A percentile compares a stretch with the other conserved stretches of the same genome.
These are phyloP conservation scores for Oxystoma pomonae DNA, from an alignment of 2,888 invertebrate species.

Conservation along the genomic window DNA sequence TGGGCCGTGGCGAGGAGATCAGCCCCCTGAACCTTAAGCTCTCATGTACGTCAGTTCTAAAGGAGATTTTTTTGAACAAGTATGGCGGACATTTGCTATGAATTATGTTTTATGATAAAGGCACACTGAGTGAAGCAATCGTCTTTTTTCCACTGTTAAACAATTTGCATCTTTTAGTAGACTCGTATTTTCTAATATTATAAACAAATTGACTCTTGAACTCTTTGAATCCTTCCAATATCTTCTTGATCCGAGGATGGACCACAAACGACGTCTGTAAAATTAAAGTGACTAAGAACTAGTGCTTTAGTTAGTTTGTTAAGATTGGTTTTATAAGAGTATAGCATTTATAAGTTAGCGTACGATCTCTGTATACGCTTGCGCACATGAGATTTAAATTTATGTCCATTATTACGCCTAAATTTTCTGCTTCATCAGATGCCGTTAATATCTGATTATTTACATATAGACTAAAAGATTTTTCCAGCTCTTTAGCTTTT, in stretches of 20 bases:
- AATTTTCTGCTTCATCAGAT: not conserved
- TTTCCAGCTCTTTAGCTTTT: not conserved
- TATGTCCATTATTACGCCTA: not conserved
- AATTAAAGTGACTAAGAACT: not conserved
- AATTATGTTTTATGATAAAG: constrained; percentile 9
- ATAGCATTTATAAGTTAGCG: not conserved
- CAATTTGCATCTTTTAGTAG: constrained; percentile 7
- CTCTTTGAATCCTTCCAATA: no score
- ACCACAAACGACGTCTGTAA: no score
- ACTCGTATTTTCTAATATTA: no score
- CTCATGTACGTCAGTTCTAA: constrained; percentile 7
- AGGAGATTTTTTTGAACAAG: not conserved
- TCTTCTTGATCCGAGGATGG: no score
- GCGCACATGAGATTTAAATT: no score
- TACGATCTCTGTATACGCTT: not conserved
- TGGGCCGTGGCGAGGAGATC: not conserved
- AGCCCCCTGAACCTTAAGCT: not conserved
- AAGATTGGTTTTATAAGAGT: not conserved
- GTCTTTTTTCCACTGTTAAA: constrained; percentile 5
- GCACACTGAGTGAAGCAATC: constrained; percentile 1
- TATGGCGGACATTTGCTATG: constrained; percentile 3
- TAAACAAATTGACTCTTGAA: no score
- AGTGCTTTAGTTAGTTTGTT: not conserved
- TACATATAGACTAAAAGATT: not conserved
- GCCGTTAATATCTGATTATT: not conserved